Evolutionary conservation across 2,113 vertebrate genomes (phyloP).

Genomic region (Setophaga coronata): DNA sequence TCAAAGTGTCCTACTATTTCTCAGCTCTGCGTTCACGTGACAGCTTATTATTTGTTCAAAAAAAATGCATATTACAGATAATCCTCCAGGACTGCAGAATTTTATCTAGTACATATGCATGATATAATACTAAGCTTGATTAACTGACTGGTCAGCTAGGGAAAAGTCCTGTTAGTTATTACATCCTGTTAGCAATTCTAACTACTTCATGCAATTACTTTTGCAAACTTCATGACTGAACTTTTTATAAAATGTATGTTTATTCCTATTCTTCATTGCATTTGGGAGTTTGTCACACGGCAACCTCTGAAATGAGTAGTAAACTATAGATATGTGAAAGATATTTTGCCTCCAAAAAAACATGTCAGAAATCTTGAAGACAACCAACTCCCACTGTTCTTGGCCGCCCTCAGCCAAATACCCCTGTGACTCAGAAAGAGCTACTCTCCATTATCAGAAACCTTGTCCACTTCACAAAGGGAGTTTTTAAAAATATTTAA

Average conservation of each 20-base stretch:
- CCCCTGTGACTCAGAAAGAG: background rate
- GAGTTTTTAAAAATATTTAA: background rate
- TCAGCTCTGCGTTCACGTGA: background rate
- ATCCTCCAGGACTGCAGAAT: background rate
- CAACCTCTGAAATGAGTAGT: background rate
- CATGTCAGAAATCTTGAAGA: background rate
- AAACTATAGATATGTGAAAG: background rate
- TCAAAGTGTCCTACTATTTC: background rate
- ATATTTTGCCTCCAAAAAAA: background rate
- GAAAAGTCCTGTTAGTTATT: background rate
- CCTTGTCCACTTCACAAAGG: background rate
- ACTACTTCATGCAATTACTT: background rate
- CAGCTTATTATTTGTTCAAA: background rate
- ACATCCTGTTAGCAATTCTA: background rate
- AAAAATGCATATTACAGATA: background rate
- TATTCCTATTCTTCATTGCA: background rate
- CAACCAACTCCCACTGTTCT: background rate
- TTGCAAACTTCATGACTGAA: background rate
- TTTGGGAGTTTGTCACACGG: background rate
- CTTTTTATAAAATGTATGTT: background rate
- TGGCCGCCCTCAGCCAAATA: background rate
- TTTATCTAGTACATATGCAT: background rate
- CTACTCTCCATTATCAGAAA: background rate
- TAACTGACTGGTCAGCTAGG: background rate
- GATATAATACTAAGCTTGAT: background rate